Percentiles rank a stretch among this genome's conserved stretches.
phyloP scores from a whole-genome alignment of 64 coral and sea anemone species.

The Stichodactyla helianthus region DNA sequence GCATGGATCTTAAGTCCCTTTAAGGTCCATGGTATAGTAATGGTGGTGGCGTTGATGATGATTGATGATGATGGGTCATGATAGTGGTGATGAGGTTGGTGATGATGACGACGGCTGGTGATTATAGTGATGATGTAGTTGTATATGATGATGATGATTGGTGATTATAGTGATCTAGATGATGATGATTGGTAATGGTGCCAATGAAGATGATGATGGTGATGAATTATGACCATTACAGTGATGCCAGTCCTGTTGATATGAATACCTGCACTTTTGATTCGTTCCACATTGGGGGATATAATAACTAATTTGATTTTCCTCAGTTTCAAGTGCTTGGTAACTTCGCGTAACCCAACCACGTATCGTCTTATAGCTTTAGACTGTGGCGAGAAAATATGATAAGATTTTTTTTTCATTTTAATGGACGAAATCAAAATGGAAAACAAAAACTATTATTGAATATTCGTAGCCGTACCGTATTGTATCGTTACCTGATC shows the following conservation, averaged over 20 bases:
- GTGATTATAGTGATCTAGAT: not conserved
- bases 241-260: no score
- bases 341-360: slow-evolving; percentile 79
- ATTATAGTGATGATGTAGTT: no score
- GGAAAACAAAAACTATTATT: no score
- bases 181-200: not conserved
- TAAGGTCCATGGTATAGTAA: no score
- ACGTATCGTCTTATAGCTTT: slow-evolving; percentile 91
- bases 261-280: slow-evolving; percentile 75
- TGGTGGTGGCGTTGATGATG: no score
- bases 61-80: not conserved
- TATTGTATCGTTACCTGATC: no score
- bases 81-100: not conserved
- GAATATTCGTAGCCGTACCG: no score
- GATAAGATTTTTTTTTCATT: not conserved
- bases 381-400: slow-evolving; percentile 4
- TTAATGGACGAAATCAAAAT: no score
- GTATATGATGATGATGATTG: not conserved
- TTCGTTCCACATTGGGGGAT: slow-evolving; percentile 90
- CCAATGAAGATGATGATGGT: not conserved
- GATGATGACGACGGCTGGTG: not conserved
- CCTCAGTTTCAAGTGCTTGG: slow-evolving; percentile 88
- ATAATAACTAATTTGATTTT: slow-evolving; percentile 95
- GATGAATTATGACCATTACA: not conserved
- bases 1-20: no score